Conservation (phyloP, 2,888 invertebrate genomes). For the Pachliopta kotzebuea region DNA sequence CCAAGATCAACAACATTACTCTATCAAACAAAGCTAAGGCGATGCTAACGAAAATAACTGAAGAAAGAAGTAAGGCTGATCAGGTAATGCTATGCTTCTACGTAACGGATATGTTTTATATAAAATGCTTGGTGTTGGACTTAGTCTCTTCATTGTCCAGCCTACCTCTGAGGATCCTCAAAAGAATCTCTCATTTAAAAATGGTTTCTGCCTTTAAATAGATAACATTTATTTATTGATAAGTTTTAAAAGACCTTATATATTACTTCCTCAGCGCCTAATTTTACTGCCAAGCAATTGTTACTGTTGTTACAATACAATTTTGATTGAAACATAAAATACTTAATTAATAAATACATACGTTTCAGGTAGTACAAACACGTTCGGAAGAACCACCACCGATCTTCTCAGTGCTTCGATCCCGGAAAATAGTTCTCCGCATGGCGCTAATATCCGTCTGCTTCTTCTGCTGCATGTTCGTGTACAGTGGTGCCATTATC, state of each 20-base stretch:
- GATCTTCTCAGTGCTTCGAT: slow-evolving; percentile 53
- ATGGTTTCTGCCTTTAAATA: too few relatives aligned
- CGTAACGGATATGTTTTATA: neutral
- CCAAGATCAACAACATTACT: slow-evolving; percentile 83
- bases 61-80: slow-evolving; percentile 49
- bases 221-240: too few relatives aligned
- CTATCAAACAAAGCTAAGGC: slow-evolving; percentile 76
- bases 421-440: slow-evolving; percentile 55
- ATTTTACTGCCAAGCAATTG: too few relatives aligned
- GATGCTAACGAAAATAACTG: slow-evolving; percentile 61
- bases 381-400: slow-evolving; percentile 36
- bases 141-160: too few relatives aligned
- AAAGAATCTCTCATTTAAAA: too few relatives aligned
- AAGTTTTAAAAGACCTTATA: too few relatives aligned
- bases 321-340: too few relatives aligned
- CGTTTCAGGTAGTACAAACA: slow-evolving; percentile 39
- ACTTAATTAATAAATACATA: slow-evolving; percentile 15
- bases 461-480: slow-evolving; percentile 87
- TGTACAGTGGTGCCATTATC: slow-evolving; percentile 88
- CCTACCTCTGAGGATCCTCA: too few relatives aligned
- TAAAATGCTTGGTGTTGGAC: too few relatives aligned
- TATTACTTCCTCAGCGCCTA: too few relatives aligned
- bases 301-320: too few relatives aligned
- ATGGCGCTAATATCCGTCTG: slow-evolving; percentile 72
- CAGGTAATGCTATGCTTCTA: slow-evolving; percentile 42